Base-by-base conservation (phyloP, 2,113 vertebrate genomes). In the Anhinga rufa region DNA sequence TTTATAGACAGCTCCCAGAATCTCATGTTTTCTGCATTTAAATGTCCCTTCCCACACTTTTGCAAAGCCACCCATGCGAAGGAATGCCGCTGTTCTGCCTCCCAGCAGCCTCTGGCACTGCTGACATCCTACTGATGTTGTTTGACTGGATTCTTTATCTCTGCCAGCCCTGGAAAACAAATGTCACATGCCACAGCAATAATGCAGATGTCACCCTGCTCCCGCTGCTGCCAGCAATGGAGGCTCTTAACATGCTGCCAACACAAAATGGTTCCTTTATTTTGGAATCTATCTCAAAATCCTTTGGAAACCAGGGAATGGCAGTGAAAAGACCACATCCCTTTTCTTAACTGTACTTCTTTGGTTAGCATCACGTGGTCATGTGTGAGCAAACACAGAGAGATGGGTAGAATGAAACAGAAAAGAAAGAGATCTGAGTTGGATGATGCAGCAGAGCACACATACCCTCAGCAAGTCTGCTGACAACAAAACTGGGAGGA, bases 1-100 rank as follows among this genome's bases (percentile, higher is more conserved):
- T 95, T 94, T 95, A 92, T 58, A 92, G 86, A 46, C 25, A 95
- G 42, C 42, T 93, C 38, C 42, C 62, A 91, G 81, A 95, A 95
- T 60, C 46, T 80, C 77, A 76, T 52, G 31, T 72, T 91, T 87
- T 87, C 62, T 90, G 69, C 51, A 91, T 94, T 91, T 88, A 65
- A 79, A 72, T 58, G 25, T 55, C 42, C 46, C 89, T 79, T 85
- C 82, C 71, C 71, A 92, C 78, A 69, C 58, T 84, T 82, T 9
- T 42, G 29, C 29, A 36, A 77, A 94, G 60, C n/a, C 70, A 89
- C 31, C 58, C 79, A 55, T 62, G 54, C 1, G 1, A n/a, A 92
- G 57, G 82, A 96, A 82, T 51, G 76, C 62, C 2, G 11, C 66
- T 48, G 16, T 38, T 93, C 68, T 81, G 70, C 84, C 48, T 85